Evolutionary conservation across 35 echinoderm and acorn worm genomes (phyloP), one percentile per base, ranked within the genome.

Genomic region (Lytechinus variegatus): DNA sequence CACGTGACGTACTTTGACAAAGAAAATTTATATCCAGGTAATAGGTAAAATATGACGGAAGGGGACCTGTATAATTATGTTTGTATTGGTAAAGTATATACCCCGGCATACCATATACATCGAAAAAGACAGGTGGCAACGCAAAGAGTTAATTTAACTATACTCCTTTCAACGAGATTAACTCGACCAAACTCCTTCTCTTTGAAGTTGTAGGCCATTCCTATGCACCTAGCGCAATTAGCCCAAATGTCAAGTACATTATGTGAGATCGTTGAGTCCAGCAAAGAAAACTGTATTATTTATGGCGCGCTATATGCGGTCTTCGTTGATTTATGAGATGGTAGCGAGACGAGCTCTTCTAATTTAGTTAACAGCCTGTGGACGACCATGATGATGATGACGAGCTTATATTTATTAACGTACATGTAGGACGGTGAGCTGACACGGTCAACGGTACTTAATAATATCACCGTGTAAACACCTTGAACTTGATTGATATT

Each of bases 261-360:
- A 79, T 79, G 21, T n/a, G 66, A 79, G 66, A 24, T n/a, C 19
- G 14, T 5, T 13, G 56, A 58, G 66, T 79, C 19, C 66, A 79
- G 66, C 66, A 24, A 79, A 79, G 66, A 79, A 79, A 79, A 79
- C 66, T 79, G 66, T 79, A 79, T 79, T 79, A 79, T 79, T 79
- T 79, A 79, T 79, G 66, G 66, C 66, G 66, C 66, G 66, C 66
- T 24, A 16, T 24, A 16, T 19, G 66, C 66, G 66, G 66, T 16
- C 21, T 24, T 24, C n/a, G 16, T 24, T 79, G 66, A 79, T 79
- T 79, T 79, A 79, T 24, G 66, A 79, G 66, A 16, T 16, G 66
- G n/a, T 79, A 8, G 66, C 66, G 66, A 79, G 66, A 79, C 19
- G 66, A 24, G 66, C 14, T 24, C 66, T 79, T 24, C 66, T 79